phyloP scores from a whole-genome alignment of 2,888 invertebrate species.

The Tinea trinotella region DNA sequence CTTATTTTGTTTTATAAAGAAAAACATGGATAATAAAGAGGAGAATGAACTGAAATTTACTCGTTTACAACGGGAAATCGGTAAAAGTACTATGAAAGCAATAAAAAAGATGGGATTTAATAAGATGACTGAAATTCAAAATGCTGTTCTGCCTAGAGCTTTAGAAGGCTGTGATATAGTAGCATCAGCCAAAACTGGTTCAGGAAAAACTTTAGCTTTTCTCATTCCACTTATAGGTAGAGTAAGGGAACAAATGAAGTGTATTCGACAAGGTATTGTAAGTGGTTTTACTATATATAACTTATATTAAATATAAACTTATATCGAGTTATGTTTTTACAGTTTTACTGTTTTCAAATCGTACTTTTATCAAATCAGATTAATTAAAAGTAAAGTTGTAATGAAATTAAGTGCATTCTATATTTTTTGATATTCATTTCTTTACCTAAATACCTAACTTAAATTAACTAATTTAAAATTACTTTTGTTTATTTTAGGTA shows the following conservation, averaged over 20 bases:
- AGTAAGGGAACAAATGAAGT: constrained; percentile 73
- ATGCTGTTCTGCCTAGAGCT: constrained; percentile 86
- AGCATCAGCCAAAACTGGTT: constrained; percentile 96
- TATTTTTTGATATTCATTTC: no score
- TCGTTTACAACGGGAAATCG: constrained; percentile 74
- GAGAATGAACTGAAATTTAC: constrained; percentile 54
- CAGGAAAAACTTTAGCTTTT: constrained; percentile 97
- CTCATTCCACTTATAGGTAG: constrained; percentile 94
- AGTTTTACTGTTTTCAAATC: no score
- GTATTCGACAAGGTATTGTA: constrained; percentile 29
- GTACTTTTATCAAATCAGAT: no score
- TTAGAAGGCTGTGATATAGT: constrained; percentile 93
- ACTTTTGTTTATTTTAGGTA: constrained; percentile 65
- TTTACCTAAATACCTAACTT: no score
- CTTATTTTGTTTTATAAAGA: no score
- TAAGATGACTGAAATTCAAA: constrained; percentile 94
- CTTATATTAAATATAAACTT: no score
- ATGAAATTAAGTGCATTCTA: no score
- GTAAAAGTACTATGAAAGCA: constrained; percentile 81
- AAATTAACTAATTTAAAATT: neutral
- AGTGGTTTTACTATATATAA: constrained; percentile 15
- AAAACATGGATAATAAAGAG: constrained; percentile 21
- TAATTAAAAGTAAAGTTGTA: no score
- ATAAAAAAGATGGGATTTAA: constrained; percentile 90
- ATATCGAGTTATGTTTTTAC: no score